Evolutionary conservation across 2,113 vertebrate species (phyloP).

Genomic region (Neodon shergylaensis): DNA sequence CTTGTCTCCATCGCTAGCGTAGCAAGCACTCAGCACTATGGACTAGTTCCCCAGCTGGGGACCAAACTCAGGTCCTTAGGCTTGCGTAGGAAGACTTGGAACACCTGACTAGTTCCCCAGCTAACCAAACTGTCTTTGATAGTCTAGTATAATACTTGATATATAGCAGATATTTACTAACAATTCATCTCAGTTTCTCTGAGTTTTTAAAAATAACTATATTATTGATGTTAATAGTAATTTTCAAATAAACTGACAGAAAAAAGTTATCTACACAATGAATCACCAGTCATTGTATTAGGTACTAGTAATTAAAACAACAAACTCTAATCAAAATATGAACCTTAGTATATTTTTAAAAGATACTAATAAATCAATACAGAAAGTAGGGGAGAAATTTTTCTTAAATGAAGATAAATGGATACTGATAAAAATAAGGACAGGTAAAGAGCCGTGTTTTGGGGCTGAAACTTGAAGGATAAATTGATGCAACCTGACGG

Average conservation of each 20-base stretch:
- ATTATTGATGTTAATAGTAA: neutral
- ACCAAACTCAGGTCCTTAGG: neutral
- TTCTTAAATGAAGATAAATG: neutral
- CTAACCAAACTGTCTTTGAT: neutral
- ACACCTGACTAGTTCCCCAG: too few species aligned
- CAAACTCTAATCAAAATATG: conserved; percentile 10
- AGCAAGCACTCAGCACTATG: too few species aligned
- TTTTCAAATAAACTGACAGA: conserved; percentile 49
- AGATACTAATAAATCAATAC: neutral
- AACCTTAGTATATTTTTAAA: neutral
- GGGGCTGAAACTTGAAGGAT: conserved; percentile 20
- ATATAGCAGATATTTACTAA: conserved; percentile 17
- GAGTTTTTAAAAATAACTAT: neutral
- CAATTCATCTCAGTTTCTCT: conserved; percentile 6
- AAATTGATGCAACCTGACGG: neutral
- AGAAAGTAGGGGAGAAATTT: neutral
- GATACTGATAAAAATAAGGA: conserved; percentile 18
- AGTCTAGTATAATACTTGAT: neutral
- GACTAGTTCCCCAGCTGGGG: too few species aligned
- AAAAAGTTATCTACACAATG: neutral
- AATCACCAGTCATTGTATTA: neutral
- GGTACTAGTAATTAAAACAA: conserved; percentile 31
- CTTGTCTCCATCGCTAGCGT: neutral
- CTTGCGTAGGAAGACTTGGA: too few species aligned
- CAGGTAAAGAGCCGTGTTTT: neutral